Evolutionary conservation across 2,888 invertebrate species (phyloP), one percentile per base, ranked within the genome.

Genomic region (Nomada ruficornis): DNA sequence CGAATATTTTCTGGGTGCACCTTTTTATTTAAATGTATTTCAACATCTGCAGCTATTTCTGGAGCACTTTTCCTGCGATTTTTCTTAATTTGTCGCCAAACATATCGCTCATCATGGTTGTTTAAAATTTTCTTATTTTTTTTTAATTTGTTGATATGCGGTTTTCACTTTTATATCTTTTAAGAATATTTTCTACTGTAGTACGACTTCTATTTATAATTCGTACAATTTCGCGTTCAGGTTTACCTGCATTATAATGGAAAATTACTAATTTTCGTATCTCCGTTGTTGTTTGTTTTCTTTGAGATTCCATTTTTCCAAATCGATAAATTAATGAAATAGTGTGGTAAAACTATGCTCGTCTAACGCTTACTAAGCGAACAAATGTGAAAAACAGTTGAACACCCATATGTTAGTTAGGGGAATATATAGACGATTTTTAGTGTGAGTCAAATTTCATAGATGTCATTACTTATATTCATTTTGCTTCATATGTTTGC

Each of bases 191-290:
- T 29, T 59, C 7, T 15, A 59, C 36, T 29, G 59, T 29, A 26
- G 59, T 29, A 36, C 18, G 29, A 59, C 18, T 29, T 15, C 29
- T 36, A 29, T 18, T 59, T 59, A 36, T 36, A 36, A 29, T 59
- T 59, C 18, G 11, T 59, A 36, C 18, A 59, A 29, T 13, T 59
- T 59, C 29, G 18, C 29, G 18, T 59, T 59, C 18, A 7, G 59
- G 36, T 59, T 59, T 59, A 15, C 59, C 59, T 59, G 36, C 29
- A 15, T 29, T 29, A 18, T 59, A 59, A 18, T 29, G 26, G 15
- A 59, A 29, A 59, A 59, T 59, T 13, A 29, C 59, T 59, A 15
- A 59, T 59, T 26, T 59, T 59, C 29, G 59, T 59, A 59, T 18
- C 18, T 59, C 18, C 5, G 18, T 59, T 36, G 29, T 29, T 29